Evolutionary conservation across 1,140 invertebrate genomes (phyloP).

Genomic region (Pseudobourletiella spinata): DNA sequence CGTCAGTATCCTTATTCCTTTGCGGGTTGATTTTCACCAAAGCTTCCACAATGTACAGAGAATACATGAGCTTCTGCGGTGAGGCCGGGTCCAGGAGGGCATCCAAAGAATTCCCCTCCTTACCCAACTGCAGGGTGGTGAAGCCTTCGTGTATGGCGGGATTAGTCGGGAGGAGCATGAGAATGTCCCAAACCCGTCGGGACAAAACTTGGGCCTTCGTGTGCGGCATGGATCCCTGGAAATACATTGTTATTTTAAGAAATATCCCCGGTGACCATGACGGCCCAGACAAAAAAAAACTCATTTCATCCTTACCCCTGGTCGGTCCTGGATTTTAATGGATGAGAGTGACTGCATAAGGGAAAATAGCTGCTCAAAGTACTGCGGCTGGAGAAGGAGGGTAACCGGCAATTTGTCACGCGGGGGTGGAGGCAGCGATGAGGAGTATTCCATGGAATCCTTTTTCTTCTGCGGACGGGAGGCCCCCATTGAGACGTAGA

Average conservation of each 20-base stretch:
- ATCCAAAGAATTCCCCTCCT: constrained; percentile 43
- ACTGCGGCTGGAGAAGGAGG: constrained; percentile 68
- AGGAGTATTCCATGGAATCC: constrained; percentile 62
- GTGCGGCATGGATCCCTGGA: constrained; percentile 65
- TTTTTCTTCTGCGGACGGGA: constrained; percentile 53
- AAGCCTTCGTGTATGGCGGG: constrained; percentile 74
- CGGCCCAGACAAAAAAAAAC: too few species aligned
- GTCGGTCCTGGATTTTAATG: constrained; percentile 63
- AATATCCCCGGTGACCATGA: background rate
- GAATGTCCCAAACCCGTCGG: constrained; percentile 82
- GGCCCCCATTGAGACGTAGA: constrained; percentile 79
- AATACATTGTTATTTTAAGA: constrained; percentile 29
- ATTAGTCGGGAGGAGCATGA: constrained; percentile 82
- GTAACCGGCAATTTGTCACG: constrained; percentile 74
- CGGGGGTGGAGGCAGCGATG: constrained; percentile 65
- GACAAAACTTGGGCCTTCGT: constrained; percentile 85
- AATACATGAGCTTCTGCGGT: constrained; percentile 91
- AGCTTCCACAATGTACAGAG: constrained; percentile 79
- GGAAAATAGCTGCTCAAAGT: constrained; percentile 81
- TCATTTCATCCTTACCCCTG: constrained; percentile 47
- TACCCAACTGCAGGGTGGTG: constrained; percentile 50
- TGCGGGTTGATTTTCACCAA: constrained; percentile 40
- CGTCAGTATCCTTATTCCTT: constrained; percentile 10
- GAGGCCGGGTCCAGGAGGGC: constrained; percentile 73
- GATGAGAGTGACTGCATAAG: constrained; percentile 79